phyloP scores from a whole-genome alignment of 2,797 vertebrate genomes.

The Pampus argenteus region DNA sequence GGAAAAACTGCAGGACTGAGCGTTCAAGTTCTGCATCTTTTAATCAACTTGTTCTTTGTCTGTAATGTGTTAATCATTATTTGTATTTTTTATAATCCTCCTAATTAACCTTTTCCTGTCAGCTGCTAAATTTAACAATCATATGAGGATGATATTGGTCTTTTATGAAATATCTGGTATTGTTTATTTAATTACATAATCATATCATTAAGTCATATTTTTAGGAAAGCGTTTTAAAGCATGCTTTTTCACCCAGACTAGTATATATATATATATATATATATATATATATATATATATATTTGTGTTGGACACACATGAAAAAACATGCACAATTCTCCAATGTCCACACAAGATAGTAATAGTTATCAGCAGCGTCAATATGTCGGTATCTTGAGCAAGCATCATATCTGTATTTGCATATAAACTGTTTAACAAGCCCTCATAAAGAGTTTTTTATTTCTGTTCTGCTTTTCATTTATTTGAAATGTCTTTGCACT shows the following conservation, averaged over 20 bases:
- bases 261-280: no score
- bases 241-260: not conserved
- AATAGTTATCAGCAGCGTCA: not conserved
- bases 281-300: no score
- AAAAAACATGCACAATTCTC: not conserved
- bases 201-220: not conserved
- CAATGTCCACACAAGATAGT: not conserved
- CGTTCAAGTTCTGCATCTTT: not conserved
- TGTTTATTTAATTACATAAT: not conserved
- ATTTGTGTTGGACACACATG: not conserved
- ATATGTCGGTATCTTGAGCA: not conserved
- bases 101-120: not conserved
- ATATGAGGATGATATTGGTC: not conserved
- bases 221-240: no score
- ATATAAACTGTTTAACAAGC: not conserved
- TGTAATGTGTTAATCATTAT: not conserved
- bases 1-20: not conserved
- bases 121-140: not conserved
- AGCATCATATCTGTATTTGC: not conserved
- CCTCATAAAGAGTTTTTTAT: not conserved
- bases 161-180: not conserved
- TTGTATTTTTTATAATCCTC: not conserved
- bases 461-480: not conserved
- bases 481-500: not conserved
- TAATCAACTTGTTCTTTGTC: not conserved